Evolutionary conservation across 1,140 invertebrate species (phyloP).

Genomic region (Phthorimaea operculella): DNA sequence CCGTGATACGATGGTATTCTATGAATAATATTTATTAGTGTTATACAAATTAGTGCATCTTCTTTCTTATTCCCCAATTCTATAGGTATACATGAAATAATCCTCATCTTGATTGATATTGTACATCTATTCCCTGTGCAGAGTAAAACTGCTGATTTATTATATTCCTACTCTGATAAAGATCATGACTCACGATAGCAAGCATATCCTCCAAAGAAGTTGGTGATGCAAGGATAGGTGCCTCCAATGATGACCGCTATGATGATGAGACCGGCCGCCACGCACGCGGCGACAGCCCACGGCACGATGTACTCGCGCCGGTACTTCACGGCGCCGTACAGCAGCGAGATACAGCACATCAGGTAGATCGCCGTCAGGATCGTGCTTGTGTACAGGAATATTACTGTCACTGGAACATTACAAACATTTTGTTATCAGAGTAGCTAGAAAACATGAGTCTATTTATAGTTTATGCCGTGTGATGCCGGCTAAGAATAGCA

Average conservation of each 20-base stretch:
- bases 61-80: too few species aligned
- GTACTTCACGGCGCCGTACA: slow-evolving; percentile 55
- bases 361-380: slow-evolving; percentile 54
- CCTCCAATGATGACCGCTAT: slow-evolving; percentile 43
- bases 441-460: too few species aligned
- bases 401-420: slow-evolving; percentile 42
- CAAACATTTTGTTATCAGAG: neutral
- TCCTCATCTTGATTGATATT: too few species aligned
- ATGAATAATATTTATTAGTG: too few species aligned
- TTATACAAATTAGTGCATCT: too few species aligned
- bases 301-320: slow-evolving; percentile 54
- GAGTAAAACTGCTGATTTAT: too few species aligned
- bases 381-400: slow-evolving; percentile 55
- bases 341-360: slow-evolving; percentile 54
- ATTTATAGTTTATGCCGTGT: too few species aligned
- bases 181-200: slow-evolving; percentile 48
- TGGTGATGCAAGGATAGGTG: slow-evolving; percentile 46
- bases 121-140: too few species aligned
- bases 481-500: too few species aligned
- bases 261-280: slow-evolving; percentile 41
- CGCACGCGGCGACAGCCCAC: slow-evolving; percentile 52
- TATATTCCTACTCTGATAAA: too few species aligned
- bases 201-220: slow-evolving; percentile 48
- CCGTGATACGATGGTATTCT: too few species aligned
- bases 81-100: too few species aligned